These are phyloP conservation scores for Tetrax tetrax DNA, from an alignment of 2,113 vertebrate genomes.

Conservation along the genomic window DNA sequence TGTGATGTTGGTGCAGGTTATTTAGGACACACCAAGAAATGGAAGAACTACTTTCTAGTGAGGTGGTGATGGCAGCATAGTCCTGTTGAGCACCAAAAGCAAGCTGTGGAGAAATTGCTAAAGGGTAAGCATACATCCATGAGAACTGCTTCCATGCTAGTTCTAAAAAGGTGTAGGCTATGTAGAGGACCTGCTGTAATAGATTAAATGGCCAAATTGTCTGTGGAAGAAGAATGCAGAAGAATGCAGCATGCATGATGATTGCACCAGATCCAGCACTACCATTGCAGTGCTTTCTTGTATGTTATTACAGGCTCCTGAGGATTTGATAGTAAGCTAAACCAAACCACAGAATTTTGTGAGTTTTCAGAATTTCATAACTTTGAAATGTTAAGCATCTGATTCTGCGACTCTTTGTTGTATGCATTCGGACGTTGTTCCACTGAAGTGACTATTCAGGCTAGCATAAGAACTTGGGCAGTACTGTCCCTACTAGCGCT, in stretches of 20 bases:
- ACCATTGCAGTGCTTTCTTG: accelerated
- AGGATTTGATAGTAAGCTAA: neutral
- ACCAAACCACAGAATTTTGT: neutral
- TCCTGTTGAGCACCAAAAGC: neutral
- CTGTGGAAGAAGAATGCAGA: neutral
- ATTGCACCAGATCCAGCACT: neutral
- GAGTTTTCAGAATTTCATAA: neutral
- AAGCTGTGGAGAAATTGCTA: neutral
- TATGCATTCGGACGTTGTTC: neutral
- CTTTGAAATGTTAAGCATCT: neutral
- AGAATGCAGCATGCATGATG: neutral
- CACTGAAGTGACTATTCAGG: neutral
- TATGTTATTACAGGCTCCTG: neutral
- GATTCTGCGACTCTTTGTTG: neutral
- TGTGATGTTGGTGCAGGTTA: neutral
- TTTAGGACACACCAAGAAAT: neutral
- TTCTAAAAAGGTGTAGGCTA: neutral
- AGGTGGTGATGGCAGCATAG: neutral
- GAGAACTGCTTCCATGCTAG: neutral
- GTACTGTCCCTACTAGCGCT: neutral
- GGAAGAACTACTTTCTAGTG: neutral
- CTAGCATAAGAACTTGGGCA: neutral
- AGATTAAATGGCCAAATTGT: neutral
- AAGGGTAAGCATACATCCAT: accelerated
- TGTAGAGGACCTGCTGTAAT: neutral